phyloP scores from a whole-genome alignment of 2,113 vertebrate species.

The Scalopus aquaticus region DNA sequence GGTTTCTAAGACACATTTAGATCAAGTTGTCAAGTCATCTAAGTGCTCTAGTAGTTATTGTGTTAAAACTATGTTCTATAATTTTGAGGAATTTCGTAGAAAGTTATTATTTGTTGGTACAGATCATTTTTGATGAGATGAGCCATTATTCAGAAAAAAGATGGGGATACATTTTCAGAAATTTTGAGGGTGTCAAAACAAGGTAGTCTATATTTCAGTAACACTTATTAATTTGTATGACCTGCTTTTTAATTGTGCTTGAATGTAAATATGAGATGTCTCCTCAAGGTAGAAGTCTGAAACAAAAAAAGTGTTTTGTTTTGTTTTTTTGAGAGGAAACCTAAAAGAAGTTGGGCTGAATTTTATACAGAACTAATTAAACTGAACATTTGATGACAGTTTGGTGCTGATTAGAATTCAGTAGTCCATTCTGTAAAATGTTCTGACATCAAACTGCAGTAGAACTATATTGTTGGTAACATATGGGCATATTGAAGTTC shows the following conservation, averaged over 20 bases:
- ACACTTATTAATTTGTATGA: neutral
- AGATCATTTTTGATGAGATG: neutral
- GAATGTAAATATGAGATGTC: neutral
- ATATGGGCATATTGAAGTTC: neutral
- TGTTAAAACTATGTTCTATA: neutral
- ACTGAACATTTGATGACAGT: neutral
- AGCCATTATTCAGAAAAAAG: neutral
- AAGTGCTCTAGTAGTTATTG: neutral
- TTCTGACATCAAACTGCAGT: neutral
- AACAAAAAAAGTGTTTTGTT: neutral
- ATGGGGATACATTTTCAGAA: neutral
- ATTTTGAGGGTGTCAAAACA: neutral
- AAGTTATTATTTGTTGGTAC: neutral
- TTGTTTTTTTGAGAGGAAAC: neutral
- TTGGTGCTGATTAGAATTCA: neutral
- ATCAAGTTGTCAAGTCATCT: neutral
- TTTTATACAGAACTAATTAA: neutral
- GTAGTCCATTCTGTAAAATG: neutral
- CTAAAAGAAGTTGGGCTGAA: neutral
- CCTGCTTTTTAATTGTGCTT: neutral
- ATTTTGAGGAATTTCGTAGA: neutral
- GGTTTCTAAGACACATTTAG: conserved; percentile 5
- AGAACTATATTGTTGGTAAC: neutral
- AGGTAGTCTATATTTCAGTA: neutral
- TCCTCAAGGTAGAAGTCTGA: neutral